Percentiles rank a stretch among this genome's conserved stretches.
Evolutionary conservation across 2,797 vertebrate species (phyloP).

Genomic region (Rachycentron canadum): DNA sequence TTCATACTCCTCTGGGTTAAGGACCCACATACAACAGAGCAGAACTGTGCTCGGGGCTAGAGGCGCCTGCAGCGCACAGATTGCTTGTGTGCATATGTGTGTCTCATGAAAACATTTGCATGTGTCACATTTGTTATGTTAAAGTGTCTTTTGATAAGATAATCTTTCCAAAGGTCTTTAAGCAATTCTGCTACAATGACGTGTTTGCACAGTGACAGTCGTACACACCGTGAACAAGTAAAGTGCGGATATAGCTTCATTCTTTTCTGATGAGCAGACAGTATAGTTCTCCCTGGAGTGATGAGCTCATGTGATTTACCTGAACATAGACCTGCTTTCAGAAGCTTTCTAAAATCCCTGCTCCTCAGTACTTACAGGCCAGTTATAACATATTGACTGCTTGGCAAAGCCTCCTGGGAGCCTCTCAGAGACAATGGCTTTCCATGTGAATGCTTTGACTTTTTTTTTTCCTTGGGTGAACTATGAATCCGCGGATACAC

Average conservation of each 20-base stretch:
- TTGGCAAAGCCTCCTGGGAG: slow-evolving; percentile 35
- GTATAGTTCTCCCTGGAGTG: slow-evolving; percentile 46
- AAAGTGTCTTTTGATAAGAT: slow-evolving; percentile 20
- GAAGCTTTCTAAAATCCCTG: slow-evolving; percentile 25
- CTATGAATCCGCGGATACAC: slow-evolving; percentile 44
- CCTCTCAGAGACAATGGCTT: slow-evolving; percentile 38
- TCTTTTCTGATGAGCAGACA: slow-evolving; percentile 61
- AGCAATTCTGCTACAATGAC: neutral
- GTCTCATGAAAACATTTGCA: slow-evolving; percentile 50
- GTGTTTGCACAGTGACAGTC: neutral
- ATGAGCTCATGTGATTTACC: slow-evolving; percentile 71
- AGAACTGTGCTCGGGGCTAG: slow-evolving; percentile 56
- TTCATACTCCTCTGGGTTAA: slow-evolving; percentile 74
- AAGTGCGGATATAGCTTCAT: slow-evolving; percentile 25
- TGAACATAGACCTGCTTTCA: slow-evolving; percentile 43
- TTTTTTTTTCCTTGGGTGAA: slow-evolving; percentile 31
- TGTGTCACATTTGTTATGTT: slow-evolving; percentile 51
- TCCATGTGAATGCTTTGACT: slow-evolving; percentile 43
- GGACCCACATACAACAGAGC: slow-evolving; percentile 60
- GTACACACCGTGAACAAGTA: slow-evolving; percentile 4
- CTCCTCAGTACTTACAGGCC: slow-evolving; percentile 29
- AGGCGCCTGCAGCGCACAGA: slow-evolving; percentile 24
- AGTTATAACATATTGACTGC: slow-evolving; percentile 55
- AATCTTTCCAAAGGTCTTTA: slow-evolving; percentile 6
- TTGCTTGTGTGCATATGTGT: slow-evolving; percentile 31